A percentile compares a stretch with the other conserved stretches of the same genome.
These are phyloP conservation scores for Pelecanus crispus DNA, from an alignment of 2,113 vertebrate species.

Conservation along the genomic window DNA sequence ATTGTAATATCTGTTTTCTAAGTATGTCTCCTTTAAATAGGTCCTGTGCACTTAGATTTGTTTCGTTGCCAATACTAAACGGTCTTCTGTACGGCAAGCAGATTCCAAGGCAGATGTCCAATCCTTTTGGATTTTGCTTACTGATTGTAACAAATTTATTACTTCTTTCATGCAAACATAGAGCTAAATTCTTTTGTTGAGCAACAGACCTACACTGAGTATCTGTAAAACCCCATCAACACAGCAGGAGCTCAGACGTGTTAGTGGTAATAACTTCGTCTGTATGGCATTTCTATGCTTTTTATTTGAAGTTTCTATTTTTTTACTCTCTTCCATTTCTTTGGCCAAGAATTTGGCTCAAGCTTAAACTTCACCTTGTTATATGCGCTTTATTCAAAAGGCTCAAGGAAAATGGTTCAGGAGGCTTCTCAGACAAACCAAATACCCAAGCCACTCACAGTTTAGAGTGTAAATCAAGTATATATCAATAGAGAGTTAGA, in stretches of 20 bases:
- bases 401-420: neutral
- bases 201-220: slow-evolving; percentile 5
- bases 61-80: slow-evolving; percentile 47
- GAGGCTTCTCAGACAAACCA: neutral
- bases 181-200: slow-evolving; percentile 43
- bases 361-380: neutral
- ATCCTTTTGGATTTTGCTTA: slow-evolving; percentile 50
- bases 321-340: neutral
- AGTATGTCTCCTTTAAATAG: slow-evolving; percentile 53
- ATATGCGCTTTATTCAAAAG: neutral
- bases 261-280: neutral
- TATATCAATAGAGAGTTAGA: neutral
- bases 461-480: neutral
- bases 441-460: neutral
- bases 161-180: slow-evolving; percentile 22
- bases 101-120: slow-evolving; percentile 58
- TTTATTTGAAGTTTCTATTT: neutral
- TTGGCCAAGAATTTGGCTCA: neutral
- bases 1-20: slow-evolving; percentile 40
- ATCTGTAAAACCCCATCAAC: neutral
- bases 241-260: neutral
- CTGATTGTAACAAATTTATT: slow-evolving; percentile 43
- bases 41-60: slow-evolving; percentile 33
- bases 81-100: slow-evolving; percentile 34
- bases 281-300: neutral